Evolutionary conservation across 2,888 invertebrate species (phyloP), one percentile per base, ranked within the genome.

Genomic region (Melangyna quadrimaculata): DNA sequence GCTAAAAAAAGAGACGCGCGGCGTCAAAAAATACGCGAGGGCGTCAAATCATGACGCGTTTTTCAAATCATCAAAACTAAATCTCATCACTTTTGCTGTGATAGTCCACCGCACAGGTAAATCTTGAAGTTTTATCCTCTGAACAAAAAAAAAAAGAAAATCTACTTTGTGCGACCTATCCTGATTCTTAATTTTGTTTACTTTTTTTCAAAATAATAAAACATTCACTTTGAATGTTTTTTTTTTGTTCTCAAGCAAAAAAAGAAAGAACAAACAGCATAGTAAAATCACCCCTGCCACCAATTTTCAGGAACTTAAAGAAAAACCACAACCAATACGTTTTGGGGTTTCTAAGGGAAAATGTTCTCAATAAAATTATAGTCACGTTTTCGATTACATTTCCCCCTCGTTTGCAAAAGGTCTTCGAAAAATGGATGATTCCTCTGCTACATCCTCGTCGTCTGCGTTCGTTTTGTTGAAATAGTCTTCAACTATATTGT

Each of bases 311-410:
- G 43, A 22, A 78, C 40, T 27, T 40, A 57, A 45, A 57, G 61
- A 37, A 65, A 37, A 63, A 84, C 75, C 81, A 73, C 77, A 86
- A 81, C 71, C 81, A 73, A 86, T 86, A 80, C 69, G 81, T 86
- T 80, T 72, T 69, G 71, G 80, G 70, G 65, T 22, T 53, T 70
- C 70, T 55, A 53, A 48, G 72, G 37, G 77, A 57, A 65, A 73
- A 81, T 78, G 72, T 86, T 73, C 86, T 78, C 86, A 86, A 86
- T 86, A 86, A 86, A 86, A 86, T 86, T 86, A 86, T 81, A 86
- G 86, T 86, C 86, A 86, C 86, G 86, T 86, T 86, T 86, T 86
- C 86, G 86, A 86, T 86, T 86, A 86, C 86, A 81, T 78, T 86
- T 70, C 35, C 53, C 57, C 70, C 59, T 37, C 45, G 32, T 75